Evolutionary conservation across 2,888 invertebrate genomes (phyloP), one percentile per base, ranked within the genome.

Genomic region (Cheilosia soror): DNA sequence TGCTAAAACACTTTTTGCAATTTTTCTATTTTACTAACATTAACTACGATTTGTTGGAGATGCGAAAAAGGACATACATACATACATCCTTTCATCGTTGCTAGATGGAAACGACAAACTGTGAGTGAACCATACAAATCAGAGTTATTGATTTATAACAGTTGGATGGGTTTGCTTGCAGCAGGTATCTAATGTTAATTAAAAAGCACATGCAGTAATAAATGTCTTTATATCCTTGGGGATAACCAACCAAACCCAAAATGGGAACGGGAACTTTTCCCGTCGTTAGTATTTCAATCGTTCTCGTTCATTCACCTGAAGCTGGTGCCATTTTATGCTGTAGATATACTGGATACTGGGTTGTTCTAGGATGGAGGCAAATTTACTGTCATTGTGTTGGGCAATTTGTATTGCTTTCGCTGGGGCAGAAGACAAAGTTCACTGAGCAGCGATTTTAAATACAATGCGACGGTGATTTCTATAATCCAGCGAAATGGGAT

Each of bases 111-210:
- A 42, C 42, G 42, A 5, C n/a, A n/a, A 42, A n/a, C 5, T 42
- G 42, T n/a, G 5, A 33, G 33, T 20, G 20, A 20, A 20, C 42
- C 4, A n/a, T n/a, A 42, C 42, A 9, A 49, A 3, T 49, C 49
- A 9, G 20, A 49, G 25, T 20, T 71, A 71, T 60, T 71, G 71
- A 71, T 71, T 51, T 71, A 49, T 51, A 51, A 40, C 51, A 51
- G 51, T 20, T 49, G 27, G 58, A 58, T 58, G 33, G n/a, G 42
- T 20, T 47, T 15, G n/a, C n/a, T n/a, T n/a, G n/a, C n/a, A n/a
- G 47, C 25, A 20, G 5, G 4, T 25, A 47, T 13, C 33, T 31
- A 11, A 31, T 13, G 25, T 55, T n/a, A 25, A 65, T 51, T 65
- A n/a, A 51, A 15, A 27, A 27, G 58, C 11, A 25, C 49, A 25